phyloP scores from a whole-genome alignment of 2,888 invertebrate genomes.

The Hesperia comma region DNA sequence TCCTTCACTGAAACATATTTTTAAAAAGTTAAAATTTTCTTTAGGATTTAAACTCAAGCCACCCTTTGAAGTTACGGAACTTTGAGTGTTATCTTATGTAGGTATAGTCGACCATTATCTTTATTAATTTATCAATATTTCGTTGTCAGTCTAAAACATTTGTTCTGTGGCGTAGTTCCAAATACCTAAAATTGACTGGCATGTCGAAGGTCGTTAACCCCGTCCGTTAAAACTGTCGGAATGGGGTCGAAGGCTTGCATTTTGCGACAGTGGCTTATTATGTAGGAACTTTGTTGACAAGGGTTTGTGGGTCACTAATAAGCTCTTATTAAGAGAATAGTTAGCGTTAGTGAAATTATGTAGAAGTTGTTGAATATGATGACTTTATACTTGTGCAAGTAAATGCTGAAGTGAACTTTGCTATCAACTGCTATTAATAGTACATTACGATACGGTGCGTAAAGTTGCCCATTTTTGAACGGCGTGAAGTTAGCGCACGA shows the following conservation, averaged over 20 bases:
- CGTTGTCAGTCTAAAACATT: constrained; percentile 3
- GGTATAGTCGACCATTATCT: no score
- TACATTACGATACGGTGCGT: no score
- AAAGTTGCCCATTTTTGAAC: no score
- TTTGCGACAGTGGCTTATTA: constrained; percentile 52
- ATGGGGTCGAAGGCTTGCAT: constrained; percentile 54
- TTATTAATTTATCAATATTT: not conserved
- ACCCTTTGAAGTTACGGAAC: no score
- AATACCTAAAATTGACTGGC: constrained; percentile 28
- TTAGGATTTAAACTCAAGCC: no score
- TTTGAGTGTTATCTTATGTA: no score
- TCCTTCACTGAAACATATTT: no score
- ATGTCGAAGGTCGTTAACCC: constrained; percentile 42
- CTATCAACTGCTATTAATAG: no score
- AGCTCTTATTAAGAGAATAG: constrained; percentile 34
- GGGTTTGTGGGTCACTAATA: constrained; percentile 50
- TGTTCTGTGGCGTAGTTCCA: constrained; percentile 17
- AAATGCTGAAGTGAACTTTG: no score
- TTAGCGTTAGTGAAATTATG: constrained; percentile 23
- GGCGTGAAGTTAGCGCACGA: no score
- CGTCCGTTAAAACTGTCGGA: constrained; percentile 42
- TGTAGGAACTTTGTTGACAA: constrained; percentile 57
- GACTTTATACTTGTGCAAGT: not conserved
- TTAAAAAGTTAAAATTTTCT: no score
- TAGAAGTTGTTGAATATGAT: not conserved